Evolutionary conservation across 2,113 vertebrate genomes (phyloP).

Genomic region (Ceyx cyanopectus): DNA sequence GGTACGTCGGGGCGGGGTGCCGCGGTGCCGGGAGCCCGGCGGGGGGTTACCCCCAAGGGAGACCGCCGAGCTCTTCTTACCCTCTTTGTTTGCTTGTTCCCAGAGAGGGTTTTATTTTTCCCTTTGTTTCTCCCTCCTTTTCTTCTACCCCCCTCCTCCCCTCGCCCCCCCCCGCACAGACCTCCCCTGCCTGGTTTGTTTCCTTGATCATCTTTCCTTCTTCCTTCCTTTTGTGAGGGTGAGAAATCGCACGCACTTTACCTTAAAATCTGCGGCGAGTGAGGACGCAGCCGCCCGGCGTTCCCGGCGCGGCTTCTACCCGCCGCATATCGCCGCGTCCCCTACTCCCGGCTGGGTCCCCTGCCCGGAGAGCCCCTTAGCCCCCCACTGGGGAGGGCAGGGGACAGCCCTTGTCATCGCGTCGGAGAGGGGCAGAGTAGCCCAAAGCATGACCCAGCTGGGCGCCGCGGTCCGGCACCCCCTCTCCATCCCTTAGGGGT

Average conservation of each 20-base stretch:
- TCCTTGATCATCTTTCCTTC: constrained; percentile 17
- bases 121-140: not conserved
- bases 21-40: not conserved
- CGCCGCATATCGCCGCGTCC: not conserved
- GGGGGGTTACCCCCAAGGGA: constrained; percentile 8
- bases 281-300: not conserved
- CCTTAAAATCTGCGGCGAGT: constrained; percentile 28
- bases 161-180: not conserved
- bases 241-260: constrained; percentile 15
- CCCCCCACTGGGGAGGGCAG: not conserved
- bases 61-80: constrained; percentile 20
- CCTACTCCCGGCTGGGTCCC: not conserved
- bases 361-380: not conserved
- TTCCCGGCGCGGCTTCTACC: constrained; percentile 31
- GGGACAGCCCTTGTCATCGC: not conserved
- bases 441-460: not conserved
- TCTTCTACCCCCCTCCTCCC: no score
- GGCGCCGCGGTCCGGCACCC: not conserved
- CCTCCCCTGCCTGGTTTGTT: constrained; percentile 33
- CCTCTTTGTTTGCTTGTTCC: constrained; percentile 55
- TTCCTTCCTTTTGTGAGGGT: not conserved
- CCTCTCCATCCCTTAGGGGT: no score
- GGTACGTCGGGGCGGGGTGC: constrained; percentile 9
- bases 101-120: constrained; percentile 47
- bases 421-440: not conserved